Conservation (phyloP, 2,888 invertebrate species). For the Eucera pruinosa region DNA sequence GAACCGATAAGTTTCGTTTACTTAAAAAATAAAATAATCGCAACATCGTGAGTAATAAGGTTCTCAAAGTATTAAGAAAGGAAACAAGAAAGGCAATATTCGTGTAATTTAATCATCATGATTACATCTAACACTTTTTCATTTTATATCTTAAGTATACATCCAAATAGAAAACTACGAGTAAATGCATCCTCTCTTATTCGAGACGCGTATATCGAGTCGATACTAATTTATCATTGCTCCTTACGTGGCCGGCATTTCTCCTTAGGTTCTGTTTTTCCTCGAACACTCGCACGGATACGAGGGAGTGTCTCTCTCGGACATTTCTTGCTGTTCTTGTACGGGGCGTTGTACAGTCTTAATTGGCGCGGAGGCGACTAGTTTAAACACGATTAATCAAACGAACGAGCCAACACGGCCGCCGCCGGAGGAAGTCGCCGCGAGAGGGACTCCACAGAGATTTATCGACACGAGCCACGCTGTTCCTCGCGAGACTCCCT, state of each 20-base stretch:
- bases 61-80: not conserved
- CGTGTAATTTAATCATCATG: not conserved
- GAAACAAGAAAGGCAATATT: not conserved
- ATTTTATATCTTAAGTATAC: not conserved
- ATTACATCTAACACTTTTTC: conserved; percentile 1
- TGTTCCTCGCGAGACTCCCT: conserved; percentile 24
- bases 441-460: conserved; percentile 65
- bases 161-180: not conserved
- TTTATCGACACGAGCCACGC: conserved; percentile 71
- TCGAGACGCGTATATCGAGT: conserved; percentile 56
- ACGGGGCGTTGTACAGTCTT: conserved; percentile 71
- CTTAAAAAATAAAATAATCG: not conserved
- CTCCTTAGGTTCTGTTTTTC: conserved; percentile 49
- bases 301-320: conserved; percentile 48
- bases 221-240: conserved; percentile 72
- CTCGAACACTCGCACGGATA: conserved; percentile 25
- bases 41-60: not conserved
- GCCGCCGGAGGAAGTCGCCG: conserved; percentile 56
- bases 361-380: conserved; percentile 82
- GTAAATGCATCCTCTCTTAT: conserved; percentile 44
- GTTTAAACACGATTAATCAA: conserved; percentile 83
- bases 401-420: conserved; percentile 70
- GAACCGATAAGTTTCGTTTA: no score
- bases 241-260: conserved; percentile 44
- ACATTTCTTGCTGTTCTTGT: conserved; percentile 49